Percentiles rank a stretch among this genome's conserved stretches.
phyloP scores from a whole-genome alignment of 2,797 vertebrate genomes.

The Sebastes diploproa region DNA sequence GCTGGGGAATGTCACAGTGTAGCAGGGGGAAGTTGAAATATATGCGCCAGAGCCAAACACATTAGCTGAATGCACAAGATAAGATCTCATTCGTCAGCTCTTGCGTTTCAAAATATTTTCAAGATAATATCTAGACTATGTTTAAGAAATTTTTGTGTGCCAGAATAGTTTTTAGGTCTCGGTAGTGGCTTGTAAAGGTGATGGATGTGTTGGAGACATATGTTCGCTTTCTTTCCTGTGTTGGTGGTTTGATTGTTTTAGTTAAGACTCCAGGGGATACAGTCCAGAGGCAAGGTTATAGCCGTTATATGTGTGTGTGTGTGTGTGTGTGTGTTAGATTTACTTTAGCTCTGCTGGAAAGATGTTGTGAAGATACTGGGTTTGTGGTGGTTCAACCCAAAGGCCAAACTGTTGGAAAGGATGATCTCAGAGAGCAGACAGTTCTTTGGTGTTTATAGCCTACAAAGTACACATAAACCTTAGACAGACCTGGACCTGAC shows the following conservation, averaged over 20 bases:
- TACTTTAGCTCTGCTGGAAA: constrained; percentile 20
- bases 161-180: constrained; percentile 1
- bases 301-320: neutral
- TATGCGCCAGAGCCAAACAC: neutral
- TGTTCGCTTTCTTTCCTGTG: constrained; percentile 67
- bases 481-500: constrained; percentile 36
- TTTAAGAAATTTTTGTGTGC: neutral
- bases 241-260: constrained; percentile 65
- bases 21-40: neutral
- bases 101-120: constrained; percentile 15
- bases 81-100: constrained; percentile 6
- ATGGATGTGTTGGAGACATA: constrained; percentile 47
- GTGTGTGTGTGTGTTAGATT: neutral
- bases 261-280: constrained; percentile 56
- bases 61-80: constrained; percentile 23
- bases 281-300: constrained; percentile 21
- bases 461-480: constrained; percentile 37
- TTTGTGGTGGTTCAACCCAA: constrained; percentile 29
- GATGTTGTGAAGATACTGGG: constrained; percentile 12
- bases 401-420: constrained; percentile 48
- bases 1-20: constrained; percentile 1
- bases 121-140: constrained; percentile 7
- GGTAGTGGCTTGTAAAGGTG: constrained; percentile 17
- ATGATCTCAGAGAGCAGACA: constrained; percentile 62
- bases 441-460: constrained; percentile 48